A percentile compares a stretch with the other conserved stretches of the same genome.
These are phyloP conservation scores for Anoplolepis gracilipes DNA, from an alignment of 1,140 invertebrate genomes.

Conservation along the genomic window DNA sequence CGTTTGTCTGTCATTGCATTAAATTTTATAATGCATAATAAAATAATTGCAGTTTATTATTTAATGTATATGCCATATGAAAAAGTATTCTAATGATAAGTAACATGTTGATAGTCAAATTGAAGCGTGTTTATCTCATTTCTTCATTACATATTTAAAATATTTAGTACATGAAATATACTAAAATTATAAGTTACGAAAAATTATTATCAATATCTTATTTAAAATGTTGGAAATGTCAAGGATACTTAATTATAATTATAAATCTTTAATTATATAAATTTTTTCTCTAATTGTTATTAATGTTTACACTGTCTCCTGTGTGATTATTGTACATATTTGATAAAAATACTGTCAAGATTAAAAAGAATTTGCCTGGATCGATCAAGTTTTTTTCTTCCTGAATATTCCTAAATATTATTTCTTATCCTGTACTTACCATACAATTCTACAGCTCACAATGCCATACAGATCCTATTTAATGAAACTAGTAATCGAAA, in stretches of 20 bases:
- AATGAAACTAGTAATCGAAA: too few species aligned
- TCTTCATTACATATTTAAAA: background rate
- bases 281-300: background rate
- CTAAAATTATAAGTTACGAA: background rate
- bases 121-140: background rate
- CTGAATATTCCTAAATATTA: background rate
- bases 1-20: background rate
- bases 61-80: background rate
- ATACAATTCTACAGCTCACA: background rate
- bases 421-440: background rate
- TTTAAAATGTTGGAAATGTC: background rate
- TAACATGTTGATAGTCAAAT: background rate
- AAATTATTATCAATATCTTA: background rate
- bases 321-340: constrained; percentile 27
- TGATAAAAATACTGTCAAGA: constrained; percentile 20
- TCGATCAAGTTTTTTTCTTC: background rate
- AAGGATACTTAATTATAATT: constrained; percentile 17
- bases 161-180: background rate
- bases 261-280: background rate
- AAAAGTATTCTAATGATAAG: constrained; percentile 36
- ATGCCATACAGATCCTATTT: background rate
- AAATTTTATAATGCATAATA: background rate
- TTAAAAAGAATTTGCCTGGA: constrained; percentile 1
- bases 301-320: background rate
- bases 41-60: constrained; percentile 22